Percentiles rank a stretch among this genome's conserved stretches.
Conservation (phyloP, 2,797 vertebrate genomes). For the Scleropages formosus region DNA sequence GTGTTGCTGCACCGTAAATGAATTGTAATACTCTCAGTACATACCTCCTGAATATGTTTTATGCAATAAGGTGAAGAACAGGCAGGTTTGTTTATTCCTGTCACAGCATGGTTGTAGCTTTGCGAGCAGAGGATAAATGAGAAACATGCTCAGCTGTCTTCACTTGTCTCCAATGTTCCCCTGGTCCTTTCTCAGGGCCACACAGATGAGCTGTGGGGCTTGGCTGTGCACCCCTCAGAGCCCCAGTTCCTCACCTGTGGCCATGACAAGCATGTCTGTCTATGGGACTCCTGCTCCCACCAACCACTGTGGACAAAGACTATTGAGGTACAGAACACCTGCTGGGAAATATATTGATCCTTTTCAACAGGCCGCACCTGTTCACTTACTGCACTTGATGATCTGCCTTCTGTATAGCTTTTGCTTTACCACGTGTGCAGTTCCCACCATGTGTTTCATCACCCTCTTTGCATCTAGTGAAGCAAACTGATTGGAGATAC, state of each 20-base stretch:
- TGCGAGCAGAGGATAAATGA: neutral
- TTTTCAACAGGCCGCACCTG: no score
- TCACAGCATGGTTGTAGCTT: neutral
- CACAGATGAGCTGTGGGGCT: conserved; percentile 94
- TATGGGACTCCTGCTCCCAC: conserved; percentile 88
- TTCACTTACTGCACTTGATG: neutral
- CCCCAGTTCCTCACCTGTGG: conserved; percentile 91
- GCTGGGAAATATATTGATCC: conserved; percentile 39
- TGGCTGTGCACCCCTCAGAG: conserved; percentile 84
- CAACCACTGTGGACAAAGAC: conserved; percentile 88
- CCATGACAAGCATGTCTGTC: conserved; percentile 86
- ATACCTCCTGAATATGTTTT: no score
- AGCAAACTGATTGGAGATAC: neutral
- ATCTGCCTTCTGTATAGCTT: neutral
- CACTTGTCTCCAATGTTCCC: neutral
- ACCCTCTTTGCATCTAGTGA: neutral
- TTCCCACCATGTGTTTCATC: neutral
- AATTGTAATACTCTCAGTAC: no score
- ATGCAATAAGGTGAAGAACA: no score
- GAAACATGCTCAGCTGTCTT: neutral
- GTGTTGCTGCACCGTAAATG: no score
- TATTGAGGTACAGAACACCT: conserved; percentile 78
- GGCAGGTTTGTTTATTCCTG: no score
- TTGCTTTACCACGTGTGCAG: neutral
- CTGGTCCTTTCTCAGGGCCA: conserved; percentile 74